Evolutionary conservation across 1,140 invertebrate genomes (phyloP).

Genomic region (Himalopsyche phryganea): DNA sequence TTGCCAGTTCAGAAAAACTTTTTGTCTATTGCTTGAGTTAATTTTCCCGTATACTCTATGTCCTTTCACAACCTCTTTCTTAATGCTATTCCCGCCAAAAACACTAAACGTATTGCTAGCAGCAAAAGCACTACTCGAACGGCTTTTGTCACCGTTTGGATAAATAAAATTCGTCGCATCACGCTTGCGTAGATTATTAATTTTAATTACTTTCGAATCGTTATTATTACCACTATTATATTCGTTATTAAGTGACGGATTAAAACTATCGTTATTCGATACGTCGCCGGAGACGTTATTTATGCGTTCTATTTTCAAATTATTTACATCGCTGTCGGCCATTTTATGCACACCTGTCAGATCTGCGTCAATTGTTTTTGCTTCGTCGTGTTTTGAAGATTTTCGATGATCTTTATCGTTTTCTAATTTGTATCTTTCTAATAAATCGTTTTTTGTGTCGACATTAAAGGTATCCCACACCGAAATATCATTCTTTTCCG

Average conservation of each 20-base stretch:
- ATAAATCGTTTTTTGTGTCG: slow-evolving; percentile 28
- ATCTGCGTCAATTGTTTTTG: slow-evolving; percentile 22
- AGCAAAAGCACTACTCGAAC: slow-evolving; percentile 13
- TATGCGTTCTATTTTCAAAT: slow-evolving; percentile 11
- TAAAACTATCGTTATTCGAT: slow-evolving; percentile 1
- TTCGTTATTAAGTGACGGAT: slow-evolving; percentile 16
- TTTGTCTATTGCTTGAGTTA: neutral
- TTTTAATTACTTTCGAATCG: neutral
- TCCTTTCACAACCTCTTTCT: slow-evolving; percentile 13
- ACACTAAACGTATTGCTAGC: slow-evolving; percentile 9
- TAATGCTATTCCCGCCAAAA: neutral
- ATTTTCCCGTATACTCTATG: slow-evolving; percentile 12
- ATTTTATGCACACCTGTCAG: slow-evolving; percentile 12
- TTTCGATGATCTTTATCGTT: slow-evolving; percentile 22
- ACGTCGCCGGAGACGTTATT: neutral
- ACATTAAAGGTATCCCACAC: slow-evolving; percentile 26
- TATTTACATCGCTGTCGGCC: slow-evolving; percentile 25
- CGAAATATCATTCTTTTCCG: slow-evolving; percentile 20
- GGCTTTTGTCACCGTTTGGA: slow-evolving; percentile 9
- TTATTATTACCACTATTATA: slow-evolving; percentile 2
- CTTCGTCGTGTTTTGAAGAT: slow-evolving; percentile 11
- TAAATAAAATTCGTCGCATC: slow-evolving; percentile 23
- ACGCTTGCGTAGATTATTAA: slow-evolving; percentile 2
- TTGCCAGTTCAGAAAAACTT: slow-evolving; percentile 15
- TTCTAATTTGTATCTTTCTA: slow-evolving; percentile 31